Percentiles rank a stretch among this genome's conserved stretches.
These are phyloP conservation scores for Pteronotus mesoamericanus DNA, from an alignment of 2,797 vertebrate genomes.

Conservation along the genomic window DNA sequence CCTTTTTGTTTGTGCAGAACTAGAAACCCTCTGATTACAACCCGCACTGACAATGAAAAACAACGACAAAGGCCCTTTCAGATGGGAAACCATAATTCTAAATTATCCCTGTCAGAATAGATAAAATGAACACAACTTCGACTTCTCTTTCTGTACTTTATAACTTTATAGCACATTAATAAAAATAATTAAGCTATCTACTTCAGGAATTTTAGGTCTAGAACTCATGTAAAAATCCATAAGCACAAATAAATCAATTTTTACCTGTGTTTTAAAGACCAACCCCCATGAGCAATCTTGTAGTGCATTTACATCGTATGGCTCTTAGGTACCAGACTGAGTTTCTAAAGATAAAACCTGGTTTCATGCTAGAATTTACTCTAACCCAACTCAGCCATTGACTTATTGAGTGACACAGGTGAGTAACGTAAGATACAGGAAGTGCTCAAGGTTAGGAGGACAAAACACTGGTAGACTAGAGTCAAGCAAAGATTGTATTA, in stretches of 20 bases:
- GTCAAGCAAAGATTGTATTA: not conserved
- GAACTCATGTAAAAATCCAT: not conserved
- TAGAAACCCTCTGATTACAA: not conserved
- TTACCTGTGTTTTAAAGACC: not conserved
- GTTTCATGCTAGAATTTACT: not conserved
- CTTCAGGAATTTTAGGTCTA: not conserved
- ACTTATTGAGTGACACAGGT: not conserved
- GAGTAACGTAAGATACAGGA: not conserved
- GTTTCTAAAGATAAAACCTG: not conserved
- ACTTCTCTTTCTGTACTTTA: not conserved
- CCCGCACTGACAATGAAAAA: not conserved
- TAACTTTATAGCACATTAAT: not conserved
- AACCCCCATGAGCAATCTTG: not conserved
- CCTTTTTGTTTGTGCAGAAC: not conserved
- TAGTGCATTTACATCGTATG: not conserved
- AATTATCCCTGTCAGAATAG: not conserved
- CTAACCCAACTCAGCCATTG: not conserved
- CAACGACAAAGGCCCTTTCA: not conserved
- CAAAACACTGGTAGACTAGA: not conserved
- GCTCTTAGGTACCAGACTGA: not conserved
- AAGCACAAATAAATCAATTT: not conserved
- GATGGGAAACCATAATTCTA: not conserved
- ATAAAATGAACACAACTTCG: not conserved
- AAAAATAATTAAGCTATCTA: slow-evolving; percentile 7
- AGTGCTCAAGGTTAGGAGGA: not conserved